Evolutionary conservation across 2,113 vertebrate species (phyloP), one percentile per base, ranked within the genome.

Genomic region (Condylura cristata): DNA sequence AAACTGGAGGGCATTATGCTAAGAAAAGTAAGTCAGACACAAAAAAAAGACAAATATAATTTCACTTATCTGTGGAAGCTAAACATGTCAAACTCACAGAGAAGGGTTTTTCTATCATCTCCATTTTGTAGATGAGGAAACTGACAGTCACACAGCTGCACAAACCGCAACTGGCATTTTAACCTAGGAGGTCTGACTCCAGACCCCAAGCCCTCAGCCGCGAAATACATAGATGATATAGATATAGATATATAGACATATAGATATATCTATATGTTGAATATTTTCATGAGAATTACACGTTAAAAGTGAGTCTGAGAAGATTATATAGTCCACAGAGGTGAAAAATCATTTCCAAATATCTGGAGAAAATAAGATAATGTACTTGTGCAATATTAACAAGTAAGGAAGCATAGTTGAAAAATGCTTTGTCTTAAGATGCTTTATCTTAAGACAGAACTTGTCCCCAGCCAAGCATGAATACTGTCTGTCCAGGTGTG

Each of bases 401-500:
- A 51, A 71, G 83, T 86, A 91, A 90, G 56, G 28, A 78, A 84
- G 39, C 34, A 1, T 26, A n/a, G 22, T 61, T 92, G 41, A n/a
- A n/a, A n/a, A n/a, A 95, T 32, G 10, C 48, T 90, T 93, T 93
- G 66, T 81, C 39, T 46, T 75, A 78, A 60, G 44, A 95, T 32
- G 10, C 48, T 90, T 93, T 93, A 70, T 81, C 39, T 46, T 75
- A 78, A 60, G 44, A 20, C 58, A 83, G 48, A 88, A 37, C 72
- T 86, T 94, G 61, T 88, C 83, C 93, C 14, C 93, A 80, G 58
- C 18, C 65, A 76, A 87, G 78, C 89, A 81, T 84, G 94, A 97
- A 90, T 94, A 63, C 34, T 10, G 0, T 93, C 95, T 92, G 82
- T 93, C 91, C 60, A 87, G 85, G 61, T 53, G 94, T 71, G 48